These are phyloP conservation scores for Dorcus hopei DNA, from an alignment of 2,888 invertebrate species.

Conservation along the genomic window DNA sequence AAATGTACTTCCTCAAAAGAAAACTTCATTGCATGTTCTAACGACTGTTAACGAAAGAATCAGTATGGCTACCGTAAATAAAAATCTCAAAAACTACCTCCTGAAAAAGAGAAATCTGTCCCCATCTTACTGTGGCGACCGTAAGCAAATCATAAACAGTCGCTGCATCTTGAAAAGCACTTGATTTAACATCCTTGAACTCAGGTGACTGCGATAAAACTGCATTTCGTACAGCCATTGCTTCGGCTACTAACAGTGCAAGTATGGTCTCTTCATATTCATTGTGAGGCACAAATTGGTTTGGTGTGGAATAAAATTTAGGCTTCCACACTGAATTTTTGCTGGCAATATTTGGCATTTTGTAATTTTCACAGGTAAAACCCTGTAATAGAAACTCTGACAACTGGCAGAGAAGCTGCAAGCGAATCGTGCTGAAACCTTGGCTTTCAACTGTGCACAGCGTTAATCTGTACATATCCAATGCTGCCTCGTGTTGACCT, in stretches of 20 bases:
- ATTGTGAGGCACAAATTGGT: constrained; percentile 83
- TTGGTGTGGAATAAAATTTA: constrained; percentile 73
- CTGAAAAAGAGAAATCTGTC: constrained; percentile 71
- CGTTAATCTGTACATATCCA: constrained; percentile 75
- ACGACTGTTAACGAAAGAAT: constrained; percentile 56
- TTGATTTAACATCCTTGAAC: constrained; percentile 77
- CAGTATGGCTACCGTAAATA: constrained; percentile 26
- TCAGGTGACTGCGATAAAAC: constrained; percentile 92
- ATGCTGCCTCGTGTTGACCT: constrained; percentile 68
- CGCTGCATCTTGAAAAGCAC: constrained; percentile 83
- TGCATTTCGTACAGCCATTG: constrained; percentile 90
- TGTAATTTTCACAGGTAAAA: constrained; percentile 63
- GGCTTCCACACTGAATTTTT: constrained; percentile 71
- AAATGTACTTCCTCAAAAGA: constrained; percentile 92
- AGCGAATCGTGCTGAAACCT: constrained; percentile 65
- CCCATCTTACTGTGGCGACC: constrained; percentile 80
- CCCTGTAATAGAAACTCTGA: constrained; percentile 88
- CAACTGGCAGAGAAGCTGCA: constrained; percentile 82
- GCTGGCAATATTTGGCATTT: constrained; percentile 32
- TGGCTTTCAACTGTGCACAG: constrained; percentile 84
- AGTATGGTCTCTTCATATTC: constrained; percentile 90
- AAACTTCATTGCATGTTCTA: constrained; percentile 96
- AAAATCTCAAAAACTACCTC: constrained; percentile 55
- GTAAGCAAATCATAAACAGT: constrained; percentile 89
- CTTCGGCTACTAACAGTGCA: constrained; percentile 83